phyloP scores from a whole-genome alignment of 2,888 invertebrate species.

The Falcaria lacertinaria region DNA sequence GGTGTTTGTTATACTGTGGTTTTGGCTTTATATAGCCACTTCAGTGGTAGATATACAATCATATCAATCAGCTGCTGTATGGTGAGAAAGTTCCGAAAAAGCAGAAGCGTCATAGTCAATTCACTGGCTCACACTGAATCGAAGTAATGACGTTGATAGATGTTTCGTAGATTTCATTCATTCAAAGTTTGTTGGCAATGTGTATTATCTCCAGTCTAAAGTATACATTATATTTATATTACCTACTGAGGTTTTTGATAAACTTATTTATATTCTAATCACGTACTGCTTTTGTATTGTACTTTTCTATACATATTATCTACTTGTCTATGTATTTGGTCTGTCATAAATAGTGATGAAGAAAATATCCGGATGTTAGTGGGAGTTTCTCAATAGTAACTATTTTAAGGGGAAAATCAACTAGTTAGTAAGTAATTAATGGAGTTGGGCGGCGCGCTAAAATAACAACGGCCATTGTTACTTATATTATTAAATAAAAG shows the following conservation, averaged over 20 bases:
- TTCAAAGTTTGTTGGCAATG: no score
- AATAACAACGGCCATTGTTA: conserved; percentile 59
- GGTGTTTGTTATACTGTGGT: no score
- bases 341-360: background rate
- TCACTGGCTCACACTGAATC: no score
- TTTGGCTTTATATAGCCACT: no score
- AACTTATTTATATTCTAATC: background rate
- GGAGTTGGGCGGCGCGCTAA: conserved; percentile 46
- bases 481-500: conserved; percentile 47
- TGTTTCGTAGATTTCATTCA: no score
- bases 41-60: no score
- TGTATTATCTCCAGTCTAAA: background rate
- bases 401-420: conserved; percentile 4
- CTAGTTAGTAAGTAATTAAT: conserved; percentile 19
- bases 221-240: background rate
- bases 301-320: background rate
- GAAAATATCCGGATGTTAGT: background rate
- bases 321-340: background rate
- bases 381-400: background rate
- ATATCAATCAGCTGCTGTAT: no score
- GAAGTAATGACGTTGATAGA: no score
- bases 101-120: no score
- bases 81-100: no score
- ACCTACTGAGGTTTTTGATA: background rate
- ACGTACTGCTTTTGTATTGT: background rate